phyloP scores from a whole-genome alignment of 2,888 invertebrate species.

The Geophilus truncorum region DNA sequence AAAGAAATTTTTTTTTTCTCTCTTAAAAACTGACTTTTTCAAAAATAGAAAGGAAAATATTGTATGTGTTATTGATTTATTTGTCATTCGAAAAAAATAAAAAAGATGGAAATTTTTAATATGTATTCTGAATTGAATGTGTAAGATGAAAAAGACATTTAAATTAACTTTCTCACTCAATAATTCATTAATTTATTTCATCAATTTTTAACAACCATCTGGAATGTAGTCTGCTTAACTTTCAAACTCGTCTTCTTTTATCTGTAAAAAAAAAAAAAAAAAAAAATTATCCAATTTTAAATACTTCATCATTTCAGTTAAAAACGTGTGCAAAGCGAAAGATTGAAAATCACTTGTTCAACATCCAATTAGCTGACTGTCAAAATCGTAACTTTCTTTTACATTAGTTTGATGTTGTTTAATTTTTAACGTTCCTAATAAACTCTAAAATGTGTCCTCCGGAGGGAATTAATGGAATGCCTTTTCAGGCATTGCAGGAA shows the following conservation, averaged over 20 bases:
- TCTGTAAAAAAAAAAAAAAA: background rate
- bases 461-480: background rate
- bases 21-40: background rate
- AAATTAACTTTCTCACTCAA: background rate
- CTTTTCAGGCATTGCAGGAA: background rate
- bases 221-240: background rate
- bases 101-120: too few relatives aligned
- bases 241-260: background rate
- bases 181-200: background rate
- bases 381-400: background rate
- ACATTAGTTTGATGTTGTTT: background rate
- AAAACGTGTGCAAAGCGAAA: background rate
- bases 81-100: too few relatives aligned
- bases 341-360: background rate
- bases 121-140: too few relatives aligned
- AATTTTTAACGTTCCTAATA: constrained; percentile 12
- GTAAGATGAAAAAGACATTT: background rate
- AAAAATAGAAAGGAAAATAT: too few relatives aligned
- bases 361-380: background rate
- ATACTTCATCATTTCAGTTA: background rate
- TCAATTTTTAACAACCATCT: background rate
- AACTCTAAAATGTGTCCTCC: constrained; percentile 1
- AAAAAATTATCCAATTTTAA: background rate
- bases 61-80: too few relatives aligned
- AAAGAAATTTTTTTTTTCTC: too few relatives aligned